A percentile compares a stretch with the other conserved stretches of the same genome.
Evolutionary conservation across 2,113 vertebrate genomes (phyloP).

Genomic region (Paedocypris sp.): DNA sequence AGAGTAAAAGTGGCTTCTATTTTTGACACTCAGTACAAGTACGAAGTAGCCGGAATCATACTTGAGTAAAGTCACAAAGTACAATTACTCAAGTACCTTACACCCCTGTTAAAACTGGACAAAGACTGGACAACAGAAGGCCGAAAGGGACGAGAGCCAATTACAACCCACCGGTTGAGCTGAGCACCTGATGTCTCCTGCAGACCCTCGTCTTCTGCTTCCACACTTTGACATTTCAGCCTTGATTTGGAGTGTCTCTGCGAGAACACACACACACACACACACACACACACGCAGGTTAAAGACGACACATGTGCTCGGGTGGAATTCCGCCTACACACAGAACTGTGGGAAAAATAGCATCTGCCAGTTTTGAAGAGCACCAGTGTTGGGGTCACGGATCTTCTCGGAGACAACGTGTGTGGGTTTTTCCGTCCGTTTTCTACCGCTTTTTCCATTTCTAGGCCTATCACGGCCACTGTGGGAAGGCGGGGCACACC

Average conservation of each 20-base stretch:
- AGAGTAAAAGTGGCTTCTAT: too few relatives aligned
- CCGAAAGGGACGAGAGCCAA: neutral
- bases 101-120: neutral
- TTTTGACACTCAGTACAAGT: too few relatives aligned
- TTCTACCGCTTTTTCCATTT: too few relatives aligned
- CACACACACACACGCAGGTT: neutral
- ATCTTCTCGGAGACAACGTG: too few relatives aligned
- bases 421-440: too few relatives aligned
- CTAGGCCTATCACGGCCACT: too few relatives aligned
- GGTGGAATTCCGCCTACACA: slow-evolving; percentile 15
- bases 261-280: slow-evolving; percentile 34
- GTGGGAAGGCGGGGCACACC: too few relatives aligned
- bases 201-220: slow-evolving; percentile 74
- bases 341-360: neutral
- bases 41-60: too few relatives aligned
- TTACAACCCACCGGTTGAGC: slow-evolving; percentile 67
- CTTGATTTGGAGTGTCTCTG: slow-evolving; percentile 79
- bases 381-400: too few relatives aligned
- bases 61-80: too few relatives aligned
- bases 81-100: too few relatives aligned
- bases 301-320: neutral
- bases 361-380: neutral
- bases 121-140: neutral
- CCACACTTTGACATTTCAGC: slow-evolving; percentile 66
- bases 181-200: slow-evolving; percentile 68